These are phyloP conservation scores for Bryconaethiops microstoma DNA, from an alignment of 2,797 vertebrate genomes.

Conservation along the genomic window DNA sequence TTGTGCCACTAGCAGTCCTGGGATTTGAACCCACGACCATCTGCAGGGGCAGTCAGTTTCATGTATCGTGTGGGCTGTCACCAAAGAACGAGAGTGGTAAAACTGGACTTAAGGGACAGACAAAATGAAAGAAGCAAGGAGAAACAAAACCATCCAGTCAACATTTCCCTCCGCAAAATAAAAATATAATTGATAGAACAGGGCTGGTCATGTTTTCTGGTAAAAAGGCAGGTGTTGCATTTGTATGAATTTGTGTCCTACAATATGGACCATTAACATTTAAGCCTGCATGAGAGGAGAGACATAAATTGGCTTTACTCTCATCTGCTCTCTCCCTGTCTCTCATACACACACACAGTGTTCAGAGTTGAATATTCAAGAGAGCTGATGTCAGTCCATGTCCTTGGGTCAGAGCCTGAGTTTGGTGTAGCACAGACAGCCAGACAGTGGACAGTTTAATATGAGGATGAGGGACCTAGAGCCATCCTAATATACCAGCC, in stretches of 20 bases:
- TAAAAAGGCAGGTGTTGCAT: conserved; percentile 18
- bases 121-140: not conserved
- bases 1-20: no score
- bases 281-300: conserved; percentile 57
- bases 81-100: no score
- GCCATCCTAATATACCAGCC: conserved; percentile 47
- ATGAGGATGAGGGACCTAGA: conserved; percentile 43
- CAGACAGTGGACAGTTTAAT: conserved; percentile 59
- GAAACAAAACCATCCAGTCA: not conserved
- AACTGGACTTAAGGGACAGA: not conserved
- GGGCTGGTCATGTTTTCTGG: conserved; percentile 2
- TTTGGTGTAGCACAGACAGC: conserved; percentile 49
- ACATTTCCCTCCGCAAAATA: not conserved
- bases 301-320: conserved; percentile 56
- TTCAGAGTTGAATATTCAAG: conserved; percentile 71
- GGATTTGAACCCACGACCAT: no score
- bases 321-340: not conserved
- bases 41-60: no score
- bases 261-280: conserved; percentile 32
- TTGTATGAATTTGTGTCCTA: conserved; percentile 10
- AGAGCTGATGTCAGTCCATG: conserved; percentile 56
- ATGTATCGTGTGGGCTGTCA: no score
- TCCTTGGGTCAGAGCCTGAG: conserved; percentile 62
- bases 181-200: not conserved
- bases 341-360: not conserved